phyloP scores from a whole-genome alignment of 1,140 invertebrate genomes.

The Papilio machaon region DNA sequence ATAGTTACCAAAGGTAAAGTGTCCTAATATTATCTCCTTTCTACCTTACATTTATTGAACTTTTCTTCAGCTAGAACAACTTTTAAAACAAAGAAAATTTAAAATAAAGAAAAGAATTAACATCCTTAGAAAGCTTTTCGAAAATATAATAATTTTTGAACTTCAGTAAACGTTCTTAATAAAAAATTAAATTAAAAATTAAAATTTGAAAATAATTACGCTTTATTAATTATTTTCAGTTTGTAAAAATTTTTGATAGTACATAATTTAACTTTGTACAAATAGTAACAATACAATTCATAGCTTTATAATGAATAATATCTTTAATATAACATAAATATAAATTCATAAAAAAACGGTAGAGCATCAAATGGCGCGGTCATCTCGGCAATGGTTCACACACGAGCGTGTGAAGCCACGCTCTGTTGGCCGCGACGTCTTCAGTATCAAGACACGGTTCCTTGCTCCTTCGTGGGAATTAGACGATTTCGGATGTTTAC shows the following conservation, averaged over 20 bases:
- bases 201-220: too few relatives aligned
- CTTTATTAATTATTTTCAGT: too few relatives aligned
- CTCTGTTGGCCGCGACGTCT: conserved; percentile 63
- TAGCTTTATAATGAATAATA: neutral
- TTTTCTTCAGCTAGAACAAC: too few relatives aligned
- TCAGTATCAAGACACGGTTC: conserved; percentile 60
- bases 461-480: conserved; percentile 54
- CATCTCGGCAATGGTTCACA: conserved; percentile 64
- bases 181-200: too few relatives aligned
- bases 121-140: too few relatives aligned
- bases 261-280: neutral
- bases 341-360: conserved; percentile 29
- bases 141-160: too few relatives aligned
- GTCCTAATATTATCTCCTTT: too few relatives aligned
- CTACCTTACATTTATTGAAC: too few relatives aligned
- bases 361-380: conserved; percentile 53
- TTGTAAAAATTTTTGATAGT: neutral
- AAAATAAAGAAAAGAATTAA: too few relatives aligned
- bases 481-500: conserved; percentile 47
- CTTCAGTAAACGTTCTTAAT: too few relatives aligned
- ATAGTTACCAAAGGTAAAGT: too few relatives aligned
- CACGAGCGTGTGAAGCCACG: conserved; percentile 71
- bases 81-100: too few relatives aligned
- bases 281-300: neutral
- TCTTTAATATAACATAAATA: neutral